Conservation (phyloP, 1,140 invertebrate species). For the Varroa destructor region DNA sequence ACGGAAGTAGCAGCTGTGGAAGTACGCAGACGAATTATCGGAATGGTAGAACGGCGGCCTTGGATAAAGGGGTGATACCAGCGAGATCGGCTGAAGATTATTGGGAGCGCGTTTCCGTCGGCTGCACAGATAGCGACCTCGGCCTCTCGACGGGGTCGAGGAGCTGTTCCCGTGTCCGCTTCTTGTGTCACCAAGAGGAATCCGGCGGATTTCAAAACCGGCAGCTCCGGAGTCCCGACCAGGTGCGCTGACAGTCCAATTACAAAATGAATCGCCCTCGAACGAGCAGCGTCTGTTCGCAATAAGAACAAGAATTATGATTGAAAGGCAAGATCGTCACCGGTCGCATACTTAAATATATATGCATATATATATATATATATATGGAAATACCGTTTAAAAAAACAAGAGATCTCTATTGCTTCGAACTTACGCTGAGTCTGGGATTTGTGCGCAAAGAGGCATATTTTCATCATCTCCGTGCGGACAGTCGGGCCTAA, state of each 20-base stretch:
- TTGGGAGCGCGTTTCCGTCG: not conserved
- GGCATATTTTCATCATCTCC: constrained; percentile 10
- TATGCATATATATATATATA: too few relatives aligned
- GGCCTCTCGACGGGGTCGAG: not conserved
- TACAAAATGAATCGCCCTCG: constrained; percentile 12
- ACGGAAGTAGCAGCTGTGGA: constrained; percentile 16
- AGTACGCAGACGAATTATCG: constrained; percentile 8
- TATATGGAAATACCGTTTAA: too few relatives aligned
- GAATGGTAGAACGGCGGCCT: constrained; percentile 12
- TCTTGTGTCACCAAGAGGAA: not conserved
- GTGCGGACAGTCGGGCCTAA: constrained; percentile 1
- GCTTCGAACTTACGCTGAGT: not conserved
- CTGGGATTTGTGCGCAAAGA: not conserved
- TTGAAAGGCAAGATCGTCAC: too few relatives aligned
- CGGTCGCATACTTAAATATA: too few relatives aligned
- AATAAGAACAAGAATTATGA: too few relatives aligned
- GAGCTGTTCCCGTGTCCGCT: not conserved
- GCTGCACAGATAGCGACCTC: not conserved
- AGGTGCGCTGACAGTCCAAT: constrained; percentile 5
- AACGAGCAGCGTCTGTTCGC: constrained; percentile 1
- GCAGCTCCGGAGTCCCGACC: not conserved
- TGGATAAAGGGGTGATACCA: constrained; percentile 5
- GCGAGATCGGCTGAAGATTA: constrained; percentile 6
- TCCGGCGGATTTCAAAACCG: constrained; percentile 1
- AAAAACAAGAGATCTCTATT: too few relatives aligned